Percentiles rank a stretch among this genome's conserved stretches.
These are phyloP conservation scores for Hemaris fuciformis DNA, from an alignment of 2,888 invertebrate species.

Conservation along the genomic window DNA sequence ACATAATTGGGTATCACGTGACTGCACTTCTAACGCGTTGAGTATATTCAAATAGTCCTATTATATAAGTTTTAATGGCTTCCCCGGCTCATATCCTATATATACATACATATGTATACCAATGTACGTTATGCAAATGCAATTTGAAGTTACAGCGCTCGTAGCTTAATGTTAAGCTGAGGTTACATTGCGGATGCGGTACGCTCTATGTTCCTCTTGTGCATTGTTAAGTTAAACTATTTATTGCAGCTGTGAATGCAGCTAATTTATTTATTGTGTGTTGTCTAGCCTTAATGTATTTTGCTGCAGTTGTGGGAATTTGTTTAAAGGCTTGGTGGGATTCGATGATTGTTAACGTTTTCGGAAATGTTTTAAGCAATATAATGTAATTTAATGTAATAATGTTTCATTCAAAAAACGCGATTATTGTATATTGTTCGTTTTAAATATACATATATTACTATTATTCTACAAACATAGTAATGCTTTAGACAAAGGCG, in stretches of 20 bases:
- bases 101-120: not conserved
- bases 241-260: not conserved
- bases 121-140: slow-evolving; percentile 69
- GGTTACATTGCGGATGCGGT: slow-evolving; percentile 13
- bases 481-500: no score
- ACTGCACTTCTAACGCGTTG: not conserved
- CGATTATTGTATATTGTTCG: no score
- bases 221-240: not conserved
- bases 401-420: no score
- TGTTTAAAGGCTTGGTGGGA: not conserved
- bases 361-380: no score
- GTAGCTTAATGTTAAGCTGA: slow-evolving; percentile 22
- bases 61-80: slow-evolving; percentile 20
- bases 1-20: not conserved
- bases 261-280: not conserved
- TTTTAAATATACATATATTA: no score
- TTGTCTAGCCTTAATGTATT: no score
- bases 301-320: not conserved
- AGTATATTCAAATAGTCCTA: slow-evolving; percentile 24
- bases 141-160: slow-evolving; percentile 69
- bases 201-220: not conserved
- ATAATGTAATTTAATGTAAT: no score
- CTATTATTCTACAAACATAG: no score
- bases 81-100: slow-evolving; percentile 7
- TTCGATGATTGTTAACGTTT: not conserved